phyloP scores from a whole-genome alignment of 2,797 vertebrate species.

The Danio albolineatus region DNA sequence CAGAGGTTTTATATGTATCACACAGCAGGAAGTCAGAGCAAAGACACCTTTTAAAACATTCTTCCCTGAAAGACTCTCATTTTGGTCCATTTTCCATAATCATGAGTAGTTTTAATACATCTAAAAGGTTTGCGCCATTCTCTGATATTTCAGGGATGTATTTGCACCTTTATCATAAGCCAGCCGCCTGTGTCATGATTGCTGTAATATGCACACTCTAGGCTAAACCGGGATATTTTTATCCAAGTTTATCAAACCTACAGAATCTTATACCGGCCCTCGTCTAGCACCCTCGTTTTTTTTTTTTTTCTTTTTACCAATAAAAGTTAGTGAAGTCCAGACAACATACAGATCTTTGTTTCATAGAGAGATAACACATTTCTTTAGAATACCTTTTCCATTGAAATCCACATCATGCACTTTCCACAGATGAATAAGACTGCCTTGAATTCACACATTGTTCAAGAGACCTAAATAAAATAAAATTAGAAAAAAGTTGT shows the following conservation, averaged over 20 bases:
- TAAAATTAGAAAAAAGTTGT: neutral
- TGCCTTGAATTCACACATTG: neutral
- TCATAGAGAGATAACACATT: neutral
- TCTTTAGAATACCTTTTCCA: neutral
- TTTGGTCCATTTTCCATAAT: conserved; percentile 25
- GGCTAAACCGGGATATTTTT: no score
- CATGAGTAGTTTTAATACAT: conserved; percentile 35
- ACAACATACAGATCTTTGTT: neutral
- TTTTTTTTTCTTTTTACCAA: neutral
- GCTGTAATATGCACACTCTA: conserved; percentile 4
- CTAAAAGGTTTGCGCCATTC: neutral
- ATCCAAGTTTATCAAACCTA: no score
- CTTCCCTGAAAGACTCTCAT: conserved; percentile 7
- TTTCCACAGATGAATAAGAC: conserved; percentile 7
- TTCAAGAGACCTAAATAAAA: neutral
- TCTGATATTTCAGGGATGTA: conserved; percentile 10
- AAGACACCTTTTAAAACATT: conserved; percentile 18
- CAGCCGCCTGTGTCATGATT: conserved; percentile 6
- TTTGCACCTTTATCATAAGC: conserved; percentile 9
- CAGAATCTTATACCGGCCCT: no score
- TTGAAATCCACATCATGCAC: neutral
- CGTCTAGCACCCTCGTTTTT: no score
- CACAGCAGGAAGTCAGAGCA: neutral
- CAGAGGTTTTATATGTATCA: neutral
- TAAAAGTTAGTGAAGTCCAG: neutral